Percentiles rank a stretch among this genome's conserved stretches.
Evolutionary conservation across 1,140 invertebrate species (phyloP).

Genomic region (Brachionus manjavacas): DNA sequence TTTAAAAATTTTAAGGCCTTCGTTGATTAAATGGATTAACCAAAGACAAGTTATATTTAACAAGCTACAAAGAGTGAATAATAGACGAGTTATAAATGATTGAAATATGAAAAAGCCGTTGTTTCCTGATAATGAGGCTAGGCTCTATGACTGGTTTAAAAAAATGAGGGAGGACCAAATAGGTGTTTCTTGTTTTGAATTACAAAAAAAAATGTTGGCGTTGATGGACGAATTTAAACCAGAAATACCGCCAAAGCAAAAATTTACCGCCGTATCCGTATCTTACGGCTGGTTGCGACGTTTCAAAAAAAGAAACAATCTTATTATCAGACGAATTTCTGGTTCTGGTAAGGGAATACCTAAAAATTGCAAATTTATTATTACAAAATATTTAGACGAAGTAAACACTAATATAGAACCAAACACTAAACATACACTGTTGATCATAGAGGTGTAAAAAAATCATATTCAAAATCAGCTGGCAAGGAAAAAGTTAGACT

Average conservation of each 20-base stretch:
- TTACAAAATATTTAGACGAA: background rate
- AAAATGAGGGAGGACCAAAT: background rate
- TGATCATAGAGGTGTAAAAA: conserved; percentile 19
- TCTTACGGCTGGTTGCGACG: conserved; percentile 3
- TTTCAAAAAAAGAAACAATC: background rate
- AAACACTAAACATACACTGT: background rate
- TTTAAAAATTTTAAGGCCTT: background rate
- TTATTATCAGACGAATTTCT: conserved; percentile 1
- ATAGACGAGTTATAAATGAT: background rate
- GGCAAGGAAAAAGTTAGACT: conserved; percentile 17
- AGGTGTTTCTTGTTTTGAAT: conserved; percentile 37
- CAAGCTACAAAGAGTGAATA: background rate
- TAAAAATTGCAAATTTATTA: background rate
- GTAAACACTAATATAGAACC: background rate
- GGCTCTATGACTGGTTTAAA: conserved; percentile 3
- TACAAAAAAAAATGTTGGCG: background rate
- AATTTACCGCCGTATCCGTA: too few relatives aligned
- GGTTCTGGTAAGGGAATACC: conserved; percentile 21
- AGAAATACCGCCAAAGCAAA: background rate
- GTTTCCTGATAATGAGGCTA: conserved; percentile 7
- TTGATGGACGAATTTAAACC: background rate
- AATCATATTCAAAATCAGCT: background rate
- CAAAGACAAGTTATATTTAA: background rate
- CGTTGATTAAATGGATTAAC: background rate
- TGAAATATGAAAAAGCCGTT: conserved; percentile 4